Evolutionary conservation across 2,113 vertebrate species (phyloP).

Genomic region (Coregonus clupeaformis): DNA sequence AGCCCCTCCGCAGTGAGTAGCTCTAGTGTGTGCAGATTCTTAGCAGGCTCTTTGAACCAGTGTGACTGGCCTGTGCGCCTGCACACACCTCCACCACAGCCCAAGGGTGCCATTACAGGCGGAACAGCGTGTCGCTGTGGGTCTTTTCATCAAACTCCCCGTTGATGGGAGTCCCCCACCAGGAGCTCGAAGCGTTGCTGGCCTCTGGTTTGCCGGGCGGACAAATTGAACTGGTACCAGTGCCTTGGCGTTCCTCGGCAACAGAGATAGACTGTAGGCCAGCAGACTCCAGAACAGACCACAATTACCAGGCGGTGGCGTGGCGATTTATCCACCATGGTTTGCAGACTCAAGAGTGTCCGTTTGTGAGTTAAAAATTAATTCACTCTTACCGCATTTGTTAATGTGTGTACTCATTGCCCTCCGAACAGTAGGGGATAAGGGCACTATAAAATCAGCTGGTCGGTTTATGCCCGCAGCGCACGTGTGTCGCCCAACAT

Average conservation of each 20-base stretch:
- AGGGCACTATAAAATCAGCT: too few relatives aligned
- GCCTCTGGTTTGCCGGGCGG: slow-evolving; percentile 67
- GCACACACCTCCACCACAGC: slow-evolving; percentile 91
- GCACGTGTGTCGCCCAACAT: too few relatives aligned
- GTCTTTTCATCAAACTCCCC: slow-evolving; percentile 79
- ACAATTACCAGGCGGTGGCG: slow-evolving; percentile 94
- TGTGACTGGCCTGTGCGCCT: slow-evolving; percentile 64
- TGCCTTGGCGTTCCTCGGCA: slow-evolving; percentile 89
- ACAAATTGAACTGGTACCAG: slow-evolving; percentile 93
- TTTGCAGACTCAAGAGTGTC: slow-evolving; percentile 2
- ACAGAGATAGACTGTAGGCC: slow-evolving; percentile 93
- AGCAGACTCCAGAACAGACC: slow-evolving; percentile 93
- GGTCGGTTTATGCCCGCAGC: too few relatives aligned
- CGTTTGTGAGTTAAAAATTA: too few relatives aligned
- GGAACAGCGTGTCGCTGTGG: slow-evolving; percentile 79
- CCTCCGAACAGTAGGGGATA: too few relatives aligned
- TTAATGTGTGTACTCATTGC: too few relatives aligned
- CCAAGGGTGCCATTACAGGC: slow-evolving; percentile 85
- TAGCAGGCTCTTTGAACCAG: slow-evolving; percentile 83
- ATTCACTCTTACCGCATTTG: too few relatives aligned
- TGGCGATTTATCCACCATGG: slow-evolving; percentile 95
- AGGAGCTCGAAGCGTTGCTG: slow-evolving; percentile 73
- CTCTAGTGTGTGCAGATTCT: slow-evolving; percentile 9
- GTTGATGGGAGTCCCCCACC: slow-evolving; percentile 66
- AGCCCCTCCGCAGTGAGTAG: too few relatives aligned